Conservation (phyloP, 2,113 vertebrate species). For the Ameiurus melas region DNA sequence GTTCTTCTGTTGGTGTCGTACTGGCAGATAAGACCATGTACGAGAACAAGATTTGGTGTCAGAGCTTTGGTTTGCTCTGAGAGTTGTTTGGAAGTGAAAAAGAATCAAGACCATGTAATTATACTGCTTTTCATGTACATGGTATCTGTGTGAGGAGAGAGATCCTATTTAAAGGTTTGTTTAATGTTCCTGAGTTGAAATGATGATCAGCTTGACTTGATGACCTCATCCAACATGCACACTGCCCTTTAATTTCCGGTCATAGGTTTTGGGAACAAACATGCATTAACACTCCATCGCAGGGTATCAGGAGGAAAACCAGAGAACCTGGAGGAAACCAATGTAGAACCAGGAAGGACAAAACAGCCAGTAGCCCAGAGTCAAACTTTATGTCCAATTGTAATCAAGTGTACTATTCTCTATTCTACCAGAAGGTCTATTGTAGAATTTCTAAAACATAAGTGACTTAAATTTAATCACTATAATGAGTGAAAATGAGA, state of each 20-base stretch:
- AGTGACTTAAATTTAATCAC: constrained; percentile 77
- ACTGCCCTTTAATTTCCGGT: not conserved
- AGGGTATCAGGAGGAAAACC: not conserved
- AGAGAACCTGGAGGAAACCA: not conserved
- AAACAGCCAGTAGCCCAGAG: not conserved
- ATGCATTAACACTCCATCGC: not conserved
- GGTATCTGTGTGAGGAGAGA: not conserved
- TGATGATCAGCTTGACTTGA: not conserved
- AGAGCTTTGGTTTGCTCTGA: constrained; percentile 19
- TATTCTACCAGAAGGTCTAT: constrained; percentile 59
- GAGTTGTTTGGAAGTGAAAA: not conserved
- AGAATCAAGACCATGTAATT: not conserved
- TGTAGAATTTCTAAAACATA: constrained; percentile 78
- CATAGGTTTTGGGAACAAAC: not conserved
- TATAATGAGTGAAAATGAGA: constrained; percentile 66
- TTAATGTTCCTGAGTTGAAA: not conserved
- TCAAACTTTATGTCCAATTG: not conserved
- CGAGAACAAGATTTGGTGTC: constrained; percentile 48
- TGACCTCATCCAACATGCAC: not conserved
- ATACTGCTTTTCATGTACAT: not conserved
- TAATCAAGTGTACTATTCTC: constrained; percentile 48
- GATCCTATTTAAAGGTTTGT: not conserved
- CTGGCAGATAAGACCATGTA: constrained; percentile 63
- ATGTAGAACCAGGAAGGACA: not conserved
- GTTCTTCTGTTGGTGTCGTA: constrained; percentile 64